Conservation (phyloP, 2,113 vertebrate genomes). For the Sturnus vulgaris region DNA sequence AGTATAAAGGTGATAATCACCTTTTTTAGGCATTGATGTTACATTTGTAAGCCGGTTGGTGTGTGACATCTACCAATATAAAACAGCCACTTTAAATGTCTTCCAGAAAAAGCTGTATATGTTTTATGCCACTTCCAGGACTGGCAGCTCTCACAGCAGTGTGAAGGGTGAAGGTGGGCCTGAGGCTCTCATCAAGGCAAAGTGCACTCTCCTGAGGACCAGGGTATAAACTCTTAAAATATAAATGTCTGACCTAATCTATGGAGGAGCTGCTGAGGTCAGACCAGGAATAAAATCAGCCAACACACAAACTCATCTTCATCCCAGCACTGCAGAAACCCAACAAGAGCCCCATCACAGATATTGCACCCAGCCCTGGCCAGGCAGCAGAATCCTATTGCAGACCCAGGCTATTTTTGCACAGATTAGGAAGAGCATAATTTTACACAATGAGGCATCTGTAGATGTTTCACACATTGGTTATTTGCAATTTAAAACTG, state of each 20-base stretch:
- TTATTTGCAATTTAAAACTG: not conserved
- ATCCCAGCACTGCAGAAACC: not conserved
- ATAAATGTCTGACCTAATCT: not conserved
- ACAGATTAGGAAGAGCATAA: not conserved
- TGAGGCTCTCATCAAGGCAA: not conserved
- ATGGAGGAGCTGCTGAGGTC: not conserved
- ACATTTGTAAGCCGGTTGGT: not conserved
- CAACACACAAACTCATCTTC: not conserved
- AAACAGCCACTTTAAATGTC: not conserved
- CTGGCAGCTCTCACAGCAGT: not conserved
- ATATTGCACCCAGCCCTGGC: rapidly evolving
- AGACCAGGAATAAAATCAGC: not conserved
- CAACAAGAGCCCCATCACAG: not conserved
- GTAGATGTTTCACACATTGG: not conserved
- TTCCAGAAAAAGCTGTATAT: not conserved
- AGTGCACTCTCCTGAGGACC: not conserved
- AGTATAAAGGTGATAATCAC: not conserved
- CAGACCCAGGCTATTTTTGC: not conserved
- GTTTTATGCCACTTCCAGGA: not conserved
- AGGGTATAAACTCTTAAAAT: not conserved
- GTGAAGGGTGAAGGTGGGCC: rapidly evolving
- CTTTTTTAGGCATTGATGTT: not conserved
- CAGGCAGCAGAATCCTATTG: not conserved
- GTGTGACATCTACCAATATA: not conserved
- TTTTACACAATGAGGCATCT: not conserved